Base-by-base conservation (phyloP, 2,113 vertebrate species). In the Girardinichthys multiradiatus region DNA sequence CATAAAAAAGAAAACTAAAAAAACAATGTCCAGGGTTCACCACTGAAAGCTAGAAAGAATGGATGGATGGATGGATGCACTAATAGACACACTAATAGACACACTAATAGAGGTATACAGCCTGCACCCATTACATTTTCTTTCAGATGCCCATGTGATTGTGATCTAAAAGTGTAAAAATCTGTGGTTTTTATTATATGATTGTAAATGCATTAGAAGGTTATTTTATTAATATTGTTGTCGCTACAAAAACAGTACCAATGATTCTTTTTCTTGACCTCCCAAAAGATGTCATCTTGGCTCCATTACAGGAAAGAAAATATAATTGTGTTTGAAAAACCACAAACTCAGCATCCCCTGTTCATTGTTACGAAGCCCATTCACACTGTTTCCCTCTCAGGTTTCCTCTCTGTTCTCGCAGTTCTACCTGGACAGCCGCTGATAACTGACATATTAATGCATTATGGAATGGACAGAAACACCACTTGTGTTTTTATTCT, bases 381-480 rank as follows among this genome's bases (percentile, higher is more conserved):
- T 7, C 69, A 62, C 58, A 59, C 31, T 24, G 35, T 72, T 90
- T 88, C 83, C 85, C 81, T 9, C 61, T 64, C 48, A 58, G 70
- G n/a, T 77, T 85, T 84, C 88, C 85, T 79, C 57, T 27, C 19
- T 2, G 0, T 64, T 54, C 60, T 73, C 30, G 54, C 27, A 26
- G 42, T 72, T 28, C 67, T 29, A 75, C 82, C 66, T 72, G 39
- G 39, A 79, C 28, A 0, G 4, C 61, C 0, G 21, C 51, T 72
- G 68, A 54, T 31, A 15, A 19, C 1, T 67, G 59, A 81, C 51
- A n/a, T 12, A 37, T 58, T 37, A 33, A 48, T 39, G 13, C n/a
- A 19, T 31, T 31, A 54, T 54, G 30, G n/a, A 59, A 27, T 3
- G 6, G 45, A 57, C 68, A 81, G 81, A 79, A 86, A 87, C 69